phyloP scores from a whole-genome alignment of 2,113 vertebrate species.

The Ranitomeya imitator region DNA sequence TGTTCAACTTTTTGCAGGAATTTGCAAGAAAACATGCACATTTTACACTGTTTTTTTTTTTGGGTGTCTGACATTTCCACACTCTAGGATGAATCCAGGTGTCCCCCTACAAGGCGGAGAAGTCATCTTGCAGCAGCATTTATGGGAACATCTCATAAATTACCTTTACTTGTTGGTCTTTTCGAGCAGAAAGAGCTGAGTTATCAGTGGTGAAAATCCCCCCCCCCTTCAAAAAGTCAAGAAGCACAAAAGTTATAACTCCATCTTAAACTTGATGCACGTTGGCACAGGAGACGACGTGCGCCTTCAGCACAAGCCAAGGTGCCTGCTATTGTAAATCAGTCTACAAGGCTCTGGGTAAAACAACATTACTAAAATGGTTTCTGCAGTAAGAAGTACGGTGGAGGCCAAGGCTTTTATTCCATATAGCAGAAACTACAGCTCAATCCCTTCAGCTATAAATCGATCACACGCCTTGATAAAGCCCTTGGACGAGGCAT shows the following conservation, averaged over 20 bases:
- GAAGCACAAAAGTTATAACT: conserved; percentile 8
- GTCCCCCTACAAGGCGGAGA: neutral
- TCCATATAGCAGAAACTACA: neutral
- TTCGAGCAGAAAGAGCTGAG: neutral
- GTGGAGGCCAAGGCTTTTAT: conserved; percentile 33
- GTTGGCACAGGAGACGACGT: neutral
- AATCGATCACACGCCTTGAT: conserved; percentile 38
- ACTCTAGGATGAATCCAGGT: neutral
- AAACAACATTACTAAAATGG: conserved; percentile 24
- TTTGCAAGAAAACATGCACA: neutral
- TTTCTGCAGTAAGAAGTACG: conserved; percentile 26
- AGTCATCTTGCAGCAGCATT: neutral
- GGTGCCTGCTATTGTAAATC: conserved; percentile 37
- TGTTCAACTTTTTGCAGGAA: neutral
- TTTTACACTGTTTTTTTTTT: neutral
- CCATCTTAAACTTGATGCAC: conserved; percentile 21
- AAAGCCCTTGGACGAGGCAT: conserved; percentile 26
- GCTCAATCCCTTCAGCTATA: conserved; percentile 32
- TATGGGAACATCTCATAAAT: neutral
- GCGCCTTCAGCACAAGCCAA: conserved; percentile 9
- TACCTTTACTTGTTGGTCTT: neutral
- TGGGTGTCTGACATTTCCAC: neutral
- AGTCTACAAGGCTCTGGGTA: conserved; percentile 28
- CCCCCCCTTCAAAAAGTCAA: neutral
- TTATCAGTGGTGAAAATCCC: neutral